These are phyloP conservation scores for Boloria euphrosyne DNA, from an alignment of 2,888 invertebrate species.

Conservation along the genomic window DNA sequence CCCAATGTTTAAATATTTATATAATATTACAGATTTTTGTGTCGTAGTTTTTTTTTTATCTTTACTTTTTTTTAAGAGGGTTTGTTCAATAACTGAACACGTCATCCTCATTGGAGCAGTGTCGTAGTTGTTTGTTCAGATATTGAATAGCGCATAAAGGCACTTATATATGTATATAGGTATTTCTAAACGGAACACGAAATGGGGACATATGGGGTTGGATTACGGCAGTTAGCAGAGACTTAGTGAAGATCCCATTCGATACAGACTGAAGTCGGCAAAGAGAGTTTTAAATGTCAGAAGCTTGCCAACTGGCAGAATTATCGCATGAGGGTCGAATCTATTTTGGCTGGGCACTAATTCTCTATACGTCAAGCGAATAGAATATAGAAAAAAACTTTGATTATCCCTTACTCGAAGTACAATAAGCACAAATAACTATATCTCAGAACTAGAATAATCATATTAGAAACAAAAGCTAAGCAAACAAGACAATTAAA, in stretches of 20 bases:
- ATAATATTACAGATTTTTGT: not conserved
- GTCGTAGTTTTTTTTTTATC: too few species aligned
- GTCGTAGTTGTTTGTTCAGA: slow-evolving; percentile 16
- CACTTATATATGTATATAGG: slow-evolving; percentile 17
- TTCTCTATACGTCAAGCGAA: slow-evolving; percentile 26
- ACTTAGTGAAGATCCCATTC: slow-evolving; percentile 53
- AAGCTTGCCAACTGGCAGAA: slow-evolving; percentile 59
- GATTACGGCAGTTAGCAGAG: slow-evolving; percentile 63
- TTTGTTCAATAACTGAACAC: too few species aligned
- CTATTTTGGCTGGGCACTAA: slow-evolving; percentile 46
- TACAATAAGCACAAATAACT: not conserved
- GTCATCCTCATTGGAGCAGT: too few species aligned
- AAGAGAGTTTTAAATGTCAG: slow-evolving; percentile 58
- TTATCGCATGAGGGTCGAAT: slow-evolving; percentile 49
- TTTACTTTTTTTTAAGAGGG: too few species aligned
- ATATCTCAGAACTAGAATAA: not conserved
- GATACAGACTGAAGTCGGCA: slow-evolving; percentile 51
- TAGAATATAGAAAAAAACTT: slow-evolving; percentile 4
- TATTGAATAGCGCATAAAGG: slow-evolving; percentile 15
- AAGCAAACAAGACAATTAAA: not conserved
- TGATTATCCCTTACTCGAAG: slow-evolving; percentile 13
- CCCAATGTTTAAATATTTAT: too few species aligned
- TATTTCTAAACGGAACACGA: slow-evolving; percentile 46
- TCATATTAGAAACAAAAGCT: slow-evolving; percentile 3
- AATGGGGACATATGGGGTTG: slow-evolving; percentile 46